Evolutionary conservation across 64 coral and sea anemone species (phyloP).

Genomic region (Hydrozoanthus tunicans): DNA sequence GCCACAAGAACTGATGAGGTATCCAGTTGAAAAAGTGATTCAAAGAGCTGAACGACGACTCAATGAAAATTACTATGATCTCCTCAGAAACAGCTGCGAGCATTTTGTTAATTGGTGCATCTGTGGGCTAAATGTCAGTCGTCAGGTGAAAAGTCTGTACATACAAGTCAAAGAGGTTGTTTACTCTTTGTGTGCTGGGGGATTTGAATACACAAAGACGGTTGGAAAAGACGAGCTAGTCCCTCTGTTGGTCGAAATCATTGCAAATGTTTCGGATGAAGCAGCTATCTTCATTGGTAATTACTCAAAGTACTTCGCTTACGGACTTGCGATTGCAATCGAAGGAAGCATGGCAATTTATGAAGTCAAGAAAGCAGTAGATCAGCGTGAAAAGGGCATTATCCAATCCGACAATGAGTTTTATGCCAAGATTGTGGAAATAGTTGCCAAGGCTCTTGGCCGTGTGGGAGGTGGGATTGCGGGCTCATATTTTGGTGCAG

Average conservation of each 20-base stretch:
- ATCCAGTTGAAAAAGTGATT: too few relatives aligned
- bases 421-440: background rate
- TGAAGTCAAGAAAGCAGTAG: conserved; percentile 4
- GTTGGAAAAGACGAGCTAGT: background rate
- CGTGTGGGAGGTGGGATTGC: conserved; percentile 6
- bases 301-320: background rate
- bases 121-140: conserved; percentile 49
- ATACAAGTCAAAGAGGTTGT: background rate
- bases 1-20: too few relatives aligned
- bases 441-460: background rate
- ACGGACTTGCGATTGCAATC: conserved; percentile 5
- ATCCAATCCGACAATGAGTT: conserved; percentile 2
- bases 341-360: conserved; percentile 19
- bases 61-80: conserved; percentile 10
- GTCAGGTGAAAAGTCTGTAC: conserved; percentile 14
- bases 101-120: background rate
- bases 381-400: background rate
- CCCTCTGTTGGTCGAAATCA: background rate
- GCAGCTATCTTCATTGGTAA: background rate
- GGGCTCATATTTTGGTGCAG: conserved; percentile 28
- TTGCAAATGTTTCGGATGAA: conserved; percentile 51
- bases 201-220: background rate
- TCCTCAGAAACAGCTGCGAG: conserved; percentile 60
- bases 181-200: background rate
- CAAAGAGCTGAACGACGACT: background rate